Percentiles rank a stretch among this genome's conserved stretches.
Conservation (phyloP, 1,140 invertebrate species). For the Bombus confusus region DNA sequence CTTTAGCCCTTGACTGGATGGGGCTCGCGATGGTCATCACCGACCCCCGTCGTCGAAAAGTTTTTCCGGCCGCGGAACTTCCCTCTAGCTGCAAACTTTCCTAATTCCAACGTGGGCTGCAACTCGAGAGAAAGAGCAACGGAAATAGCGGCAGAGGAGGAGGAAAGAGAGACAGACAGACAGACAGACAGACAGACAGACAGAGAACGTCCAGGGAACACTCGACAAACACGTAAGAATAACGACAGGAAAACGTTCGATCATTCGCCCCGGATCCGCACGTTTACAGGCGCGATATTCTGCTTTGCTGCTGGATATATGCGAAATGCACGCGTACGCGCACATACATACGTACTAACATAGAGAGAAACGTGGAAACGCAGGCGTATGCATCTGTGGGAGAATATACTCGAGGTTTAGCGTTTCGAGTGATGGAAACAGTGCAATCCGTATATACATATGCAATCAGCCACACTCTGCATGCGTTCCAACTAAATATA, state of each 20-base stretch:
- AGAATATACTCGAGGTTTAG: neutral
- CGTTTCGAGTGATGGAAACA: constrained; percentile 30
- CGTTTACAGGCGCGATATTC: no score
- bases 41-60: constrained; percentile 24
- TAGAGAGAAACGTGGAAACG: neutral
- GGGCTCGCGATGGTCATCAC: constrained; percentile 63
- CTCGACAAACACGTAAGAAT: constrained; percentile 33
- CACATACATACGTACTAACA: neutral
- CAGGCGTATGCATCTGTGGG: no score
- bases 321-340: neutral
- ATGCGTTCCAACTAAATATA: constrained; percentile 27
- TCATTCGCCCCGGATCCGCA: neutral
- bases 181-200: neutral
- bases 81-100: constrained; percentile 55
- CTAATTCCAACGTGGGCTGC: constrained; percentile 44
- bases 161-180: neutral
- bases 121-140: neutral
- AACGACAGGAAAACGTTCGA: constrained; percentile 43
- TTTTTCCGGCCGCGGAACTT: constrained; percentile 49
- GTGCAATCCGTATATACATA: constrained; percentile 48
- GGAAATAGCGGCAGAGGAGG: neutral
- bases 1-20: constrained; percentile 25
- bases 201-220: neutral
- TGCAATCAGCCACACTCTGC: constrained; percentile 42
- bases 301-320: no score